Conservation (phyloP, 2,113 vertebrate genomes). For the Mobula hypostoma region DNA sequence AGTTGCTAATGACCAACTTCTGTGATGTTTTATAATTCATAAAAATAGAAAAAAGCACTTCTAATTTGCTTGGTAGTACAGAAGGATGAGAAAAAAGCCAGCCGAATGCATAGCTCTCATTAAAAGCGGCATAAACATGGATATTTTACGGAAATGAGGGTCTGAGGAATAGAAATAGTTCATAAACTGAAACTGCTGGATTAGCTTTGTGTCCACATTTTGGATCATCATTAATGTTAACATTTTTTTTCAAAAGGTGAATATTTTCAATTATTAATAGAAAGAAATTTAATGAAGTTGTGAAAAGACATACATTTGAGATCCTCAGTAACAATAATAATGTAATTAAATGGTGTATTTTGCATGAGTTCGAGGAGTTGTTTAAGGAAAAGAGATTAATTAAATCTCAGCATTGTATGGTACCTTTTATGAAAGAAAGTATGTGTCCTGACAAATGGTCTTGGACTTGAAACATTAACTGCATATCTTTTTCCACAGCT, state of each 20-base stretch:
- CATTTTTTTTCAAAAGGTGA: neutral
- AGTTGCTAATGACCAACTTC: neutral
- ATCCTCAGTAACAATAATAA: neutral
- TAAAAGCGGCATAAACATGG: too few species aligned
- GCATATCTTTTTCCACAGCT: too few species aligned
- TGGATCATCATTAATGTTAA: neutral
- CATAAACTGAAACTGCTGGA: neutral
- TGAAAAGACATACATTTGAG: neutral
- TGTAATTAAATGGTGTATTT: neutral
- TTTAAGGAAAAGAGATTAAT: neutral
- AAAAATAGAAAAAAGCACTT: neutral
- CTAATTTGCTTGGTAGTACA: neutral
- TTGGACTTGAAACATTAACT: too few species aligned
- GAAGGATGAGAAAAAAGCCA: neutral
- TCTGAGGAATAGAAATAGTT: neutral
- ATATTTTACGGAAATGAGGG: neutral
- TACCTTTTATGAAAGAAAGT: neutral
- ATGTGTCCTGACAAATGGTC: neutral
- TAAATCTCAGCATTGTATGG: neutral
- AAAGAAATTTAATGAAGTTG: neutral
- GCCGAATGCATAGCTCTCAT: too few species aligned
- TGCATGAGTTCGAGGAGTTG: too few species aligned
- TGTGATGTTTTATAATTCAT: neutral
- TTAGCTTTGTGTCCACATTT: neutral
- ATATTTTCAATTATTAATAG: neutral